Conservation (phyloP, 2,888 invertebrate species). For the Celastrina argiolus region DNA sequence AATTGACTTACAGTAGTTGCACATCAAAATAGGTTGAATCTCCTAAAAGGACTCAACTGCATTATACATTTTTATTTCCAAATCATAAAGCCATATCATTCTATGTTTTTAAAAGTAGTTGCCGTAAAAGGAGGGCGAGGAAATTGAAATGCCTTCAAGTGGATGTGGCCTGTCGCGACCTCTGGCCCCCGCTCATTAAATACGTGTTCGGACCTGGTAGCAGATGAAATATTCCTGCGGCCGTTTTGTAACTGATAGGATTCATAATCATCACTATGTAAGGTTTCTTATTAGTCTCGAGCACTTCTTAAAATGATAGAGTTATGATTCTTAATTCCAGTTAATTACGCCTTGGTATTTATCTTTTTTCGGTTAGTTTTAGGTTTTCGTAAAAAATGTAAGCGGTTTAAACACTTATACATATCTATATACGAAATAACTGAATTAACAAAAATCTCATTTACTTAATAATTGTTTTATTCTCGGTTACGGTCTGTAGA, state of each 20-base stretch:
- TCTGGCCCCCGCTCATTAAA: conserved; percentile 11
- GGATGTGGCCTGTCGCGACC: not conserved
- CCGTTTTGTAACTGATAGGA: conserved; percentile 12
- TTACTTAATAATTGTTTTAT: no score
- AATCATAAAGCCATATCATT: not conserved
- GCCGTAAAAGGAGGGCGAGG: not conserved
- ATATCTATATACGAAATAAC: no score
- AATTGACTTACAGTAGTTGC: not conserved
- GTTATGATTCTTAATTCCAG: no score
- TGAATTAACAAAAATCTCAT: no score
- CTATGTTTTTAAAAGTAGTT: not conserved
- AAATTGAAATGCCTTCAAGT: not conserved
- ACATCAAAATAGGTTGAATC: not conserved
- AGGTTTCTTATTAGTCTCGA: no score
- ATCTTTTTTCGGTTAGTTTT: no score
- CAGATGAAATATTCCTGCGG: not conserved
- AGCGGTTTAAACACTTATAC: no score
- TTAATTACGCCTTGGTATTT: no score
- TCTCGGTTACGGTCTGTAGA: not conserved
- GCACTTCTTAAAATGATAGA: no score
- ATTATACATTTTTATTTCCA: not conserved
- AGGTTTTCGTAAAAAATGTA: no score
- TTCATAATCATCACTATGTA: not conserved
- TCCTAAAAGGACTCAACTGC: not conserved
- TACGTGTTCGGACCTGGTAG: conserved; percentile 8